Conservation (phyloP, 2,797 vertebrate genomes). For the Selene dorsalis region DNA sequence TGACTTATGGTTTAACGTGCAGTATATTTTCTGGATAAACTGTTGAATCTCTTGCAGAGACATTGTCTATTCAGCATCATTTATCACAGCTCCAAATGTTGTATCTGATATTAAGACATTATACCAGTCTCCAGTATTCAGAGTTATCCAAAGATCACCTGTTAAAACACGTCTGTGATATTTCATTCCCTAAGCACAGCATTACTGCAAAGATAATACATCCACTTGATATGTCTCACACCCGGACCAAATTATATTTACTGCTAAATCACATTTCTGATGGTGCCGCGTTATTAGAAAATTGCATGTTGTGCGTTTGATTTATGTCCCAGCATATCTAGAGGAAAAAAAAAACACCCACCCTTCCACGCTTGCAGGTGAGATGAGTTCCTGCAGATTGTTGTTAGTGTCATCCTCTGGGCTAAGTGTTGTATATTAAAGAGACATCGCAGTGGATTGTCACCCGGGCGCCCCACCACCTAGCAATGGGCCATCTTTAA, state of each 20-base stretch:
- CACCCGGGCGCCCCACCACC: conserved; percentile 74
- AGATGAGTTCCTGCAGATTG: conserved; percentile 84
- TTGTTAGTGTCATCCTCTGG: conserved; percentile 82
- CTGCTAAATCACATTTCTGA: conserved; percentile 85
- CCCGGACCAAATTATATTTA: conserved; percentile 82
- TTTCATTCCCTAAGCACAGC: conserved; percentile 73
- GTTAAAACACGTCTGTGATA: conserved; percentile 73
- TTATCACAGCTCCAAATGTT: conserved; percentile 52
- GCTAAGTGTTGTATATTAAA: conserved; percentile 87
- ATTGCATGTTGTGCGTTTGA: conserved; percentile 81
- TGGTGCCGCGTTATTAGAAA: conserved; percentile 79
- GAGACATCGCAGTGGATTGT: conserved; percentile 79
- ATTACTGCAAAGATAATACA: conserved; percentile 79
- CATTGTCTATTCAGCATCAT: conserved; percentile 48
- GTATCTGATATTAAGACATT: conserved; percentile 62
- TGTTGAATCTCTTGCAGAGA: conserved; percentile 50
- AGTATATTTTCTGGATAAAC: conserved; percentile 44
- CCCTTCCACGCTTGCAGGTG: conserved; percentile 74
- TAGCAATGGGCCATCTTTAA: conserved; percentile 83
- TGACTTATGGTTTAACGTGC: conserved; percentile 19
- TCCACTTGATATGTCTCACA: conserved; percentile 79
- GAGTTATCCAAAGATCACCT: conserved; percentile 72
- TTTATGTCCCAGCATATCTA: conserved; percentile 81
- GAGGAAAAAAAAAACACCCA: conserved; percentile 46
- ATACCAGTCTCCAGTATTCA: conserved; percentile 49